phyloP scores from a whole-genome alignment of 2,113 vertebrate species.

The Forbesichthys agassizii region DNA sequence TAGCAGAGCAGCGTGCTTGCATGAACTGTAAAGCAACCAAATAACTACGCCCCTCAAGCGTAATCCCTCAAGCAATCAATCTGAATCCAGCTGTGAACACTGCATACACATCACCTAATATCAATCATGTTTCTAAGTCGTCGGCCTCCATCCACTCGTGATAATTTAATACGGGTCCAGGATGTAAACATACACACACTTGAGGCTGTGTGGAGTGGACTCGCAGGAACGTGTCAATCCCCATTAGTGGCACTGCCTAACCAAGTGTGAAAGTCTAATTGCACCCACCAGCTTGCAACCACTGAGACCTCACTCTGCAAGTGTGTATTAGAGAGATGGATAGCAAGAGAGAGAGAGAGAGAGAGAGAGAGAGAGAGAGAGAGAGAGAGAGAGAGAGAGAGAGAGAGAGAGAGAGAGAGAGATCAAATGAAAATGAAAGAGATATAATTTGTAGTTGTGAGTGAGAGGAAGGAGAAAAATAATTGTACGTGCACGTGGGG shows the following conservation, averaged over 20 bases:
- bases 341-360: constrained; percentile 3
- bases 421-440: background rate
- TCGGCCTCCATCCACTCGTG: constrained; percentile 37
- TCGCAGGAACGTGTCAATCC: constrained; percentile 59
- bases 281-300: constrained; percentile 56
- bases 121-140: constrained; percentile 19
- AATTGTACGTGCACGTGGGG: background rate
- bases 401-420: constrained; percentile 8
- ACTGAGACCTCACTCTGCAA: constrained; percentile 22
- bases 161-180: constrained; percentile 31
- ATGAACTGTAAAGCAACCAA: constrained; percentile 3
- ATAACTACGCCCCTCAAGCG: background rate
- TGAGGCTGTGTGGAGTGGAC: constrained; percentile 54
- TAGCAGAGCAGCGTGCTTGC: background rate
- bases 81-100: constrained; percentile 4
- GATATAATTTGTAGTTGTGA: background rate
- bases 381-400: background rate
- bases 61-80: constrained; percentile 9
- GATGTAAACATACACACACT: constrained; percentile 62
- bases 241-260: constrained; percentile 66
- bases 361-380: constrained; percentile 2
- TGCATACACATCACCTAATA: constrained; percentile 34
- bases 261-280: constrained; percentile 73
- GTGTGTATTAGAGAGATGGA: background rate
- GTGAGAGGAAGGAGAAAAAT: background rate